phyloP scores from a whole-genome alignment of 1,140 invertebrate genomes.

The Eubasilissa regina region DNA sequence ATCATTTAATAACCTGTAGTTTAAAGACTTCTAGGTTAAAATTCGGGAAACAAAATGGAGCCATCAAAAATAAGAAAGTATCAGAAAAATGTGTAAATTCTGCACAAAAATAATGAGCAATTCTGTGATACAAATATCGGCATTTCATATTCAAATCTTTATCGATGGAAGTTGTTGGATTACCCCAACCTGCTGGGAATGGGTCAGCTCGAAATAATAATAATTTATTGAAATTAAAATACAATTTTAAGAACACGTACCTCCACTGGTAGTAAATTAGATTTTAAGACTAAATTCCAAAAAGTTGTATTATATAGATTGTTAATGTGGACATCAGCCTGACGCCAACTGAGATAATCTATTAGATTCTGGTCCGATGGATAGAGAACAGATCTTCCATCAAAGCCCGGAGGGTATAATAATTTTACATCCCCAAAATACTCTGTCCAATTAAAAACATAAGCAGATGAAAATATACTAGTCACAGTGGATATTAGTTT shows the following conservation, averaged over 20 bases:
- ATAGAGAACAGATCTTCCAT: slow-evolving; percentile 91
- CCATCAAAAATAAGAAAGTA: too few relatives aligned
- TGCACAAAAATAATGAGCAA: too few relatives aligned
- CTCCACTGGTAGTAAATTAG: slow-evolving; percentile 81
- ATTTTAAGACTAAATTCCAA: slow-evolving; percentile 90
- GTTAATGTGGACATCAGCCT: slow-evolving; percentile 98
- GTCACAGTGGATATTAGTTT: slow-evolving; percentile 90
- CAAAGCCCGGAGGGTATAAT: slow-evolving; percentile 92
- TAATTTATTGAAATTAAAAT: too few relatives aligned
- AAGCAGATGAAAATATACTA: slow-evolving; percentile 91
- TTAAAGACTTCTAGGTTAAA: too few relatives aligned
- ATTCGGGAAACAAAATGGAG: too few relatives aligned
- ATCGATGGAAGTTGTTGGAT: too few relatives aligned
- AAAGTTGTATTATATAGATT: slow-evolving; percentile 98
- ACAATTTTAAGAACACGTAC: slow-evolving; percentile 62
- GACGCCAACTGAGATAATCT: slow-evolving; percentile 97
- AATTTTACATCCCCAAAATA: slow-evolving; percentile 82
- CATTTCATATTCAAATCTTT: too few relatives aligned
- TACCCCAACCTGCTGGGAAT: too few relatives aligned
- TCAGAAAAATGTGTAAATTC: too few relatives aligned
- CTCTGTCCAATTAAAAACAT: slow-evolving; percentile 89
- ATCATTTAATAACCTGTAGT: too few relatives aligned
- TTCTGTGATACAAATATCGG: too few relatives aligned
- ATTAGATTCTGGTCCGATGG: slow-evolving; percentile 89
- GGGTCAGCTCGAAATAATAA: too few relatives aligned